Conservation (phyloP, 2,888 invertebrate genomes). For the Tridacna gigas region DNA sequence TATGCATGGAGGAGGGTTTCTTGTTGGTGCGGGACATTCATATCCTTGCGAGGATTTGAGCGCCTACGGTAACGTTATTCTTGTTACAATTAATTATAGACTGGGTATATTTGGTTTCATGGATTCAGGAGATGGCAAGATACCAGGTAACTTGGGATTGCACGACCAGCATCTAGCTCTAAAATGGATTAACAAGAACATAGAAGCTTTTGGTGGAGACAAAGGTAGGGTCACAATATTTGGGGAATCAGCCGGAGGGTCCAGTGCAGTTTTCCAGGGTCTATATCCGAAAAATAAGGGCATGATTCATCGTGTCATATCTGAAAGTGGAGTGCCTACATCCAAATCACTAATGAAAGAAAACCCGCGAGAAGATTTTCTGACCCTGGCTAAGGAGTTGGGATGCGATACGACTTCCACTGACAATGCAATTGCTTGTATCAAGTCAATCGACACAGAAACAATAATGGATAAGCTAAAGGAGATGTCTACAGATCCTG, state of each 20-base stretch:
- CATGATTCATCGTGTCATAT: conserved; percentile 73
- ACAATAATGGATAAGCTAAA: not conserved
- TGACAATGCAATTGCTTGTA: conserved; percentile 17
- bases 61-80: conserved; percentile 86
- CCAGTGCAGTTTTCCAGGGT: conserved; percentile 68
- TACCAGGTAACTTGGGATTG: conserved; percentile 95
- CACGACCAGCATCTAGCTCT: conserved; percentile 98
- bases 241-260: conserved; percentile 77
- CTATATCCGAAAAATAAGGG: conserved; percentile 69
- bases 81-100: conserved; percentile 97
- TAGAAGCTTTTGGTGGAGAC: conserved; percentile 84
- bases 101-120: conserved; percentile 96
- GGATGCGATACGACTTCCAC: conserved; percentile 9
- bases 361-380: not conserved
- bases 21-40: conserved; percentile 91
- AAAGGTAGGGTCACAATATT: conserved; percentile 71
- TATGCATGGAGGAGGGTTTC: conserved; percentile 97
- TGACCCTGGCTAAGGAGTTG: conserved; percentile 10
- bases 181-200: conserved; percentile 96
- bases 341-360: not conserved
- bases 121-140: conserved; percentile 91
- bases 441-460: not conserved
- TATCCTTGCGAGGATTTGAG: conserved; percentile 17
- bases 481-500: not conserved
- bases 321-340: conserved; percentile 68